A percentile compares a stretch with the other conserved stretches of the same genome.
These are phyloP conservation scores for Daphoenositta chrysoptera DNA, from an alignment of 2,113 vertebrate species.

Conservation along the genomic window DNA sequence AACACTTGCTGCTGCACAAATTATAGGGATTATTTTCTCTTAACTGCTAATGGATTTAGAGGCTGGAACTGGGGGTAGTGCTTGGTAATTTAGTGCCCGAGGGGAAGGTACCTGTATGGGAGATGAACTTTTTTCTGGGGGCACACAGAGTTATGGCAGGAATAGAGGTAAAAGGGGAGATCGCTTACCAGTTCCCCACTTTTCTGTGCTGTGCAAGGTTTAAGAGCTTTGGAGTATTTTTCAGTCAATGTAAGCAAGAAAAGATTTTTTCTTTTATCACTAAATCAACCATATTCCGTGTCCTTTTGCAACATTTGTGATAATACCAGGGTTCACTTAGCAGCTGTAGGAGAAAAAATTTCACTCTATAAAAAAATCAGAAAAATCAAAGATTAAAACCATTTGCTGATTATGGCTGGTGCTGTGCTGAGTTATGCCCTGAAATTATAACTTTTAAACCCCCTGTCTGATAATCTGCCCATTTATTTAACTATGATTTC, in stretches of 20 bases:
- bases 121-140: not conserved
- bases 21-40: conserved; percentile 58
- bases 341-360: not conserved
- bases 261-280: not conserved
- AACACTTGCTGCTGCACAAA: conserved; percentile 24
- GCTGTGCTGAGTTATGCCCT: not conserved
- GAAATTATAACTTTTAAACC: not conserved
- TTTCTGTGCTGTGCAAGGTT: not conserved
- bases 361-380: not conserved
- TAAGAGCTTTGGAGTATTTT: not conserved
- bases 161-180: not conserved
- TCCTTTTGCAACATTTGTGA: not conserved
- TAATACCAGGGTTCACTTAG: not conserved
- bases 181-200: not conserved
- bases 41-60: conserved; percentile 51
- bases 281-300: not conserved
- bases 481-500: not conserved
- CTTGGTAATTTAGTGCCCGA: not conserved
- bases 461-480: not conserved
- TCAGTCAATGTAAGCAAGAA: not conserved
- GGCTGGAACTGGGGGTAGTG: not conserved
- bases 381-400: not conserved
- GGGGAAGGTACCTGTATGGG: not conserved
- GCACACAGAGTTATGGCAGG: not conserved
- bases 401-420: not conserved